A percentile compares a stretch with the other conserved stretches of the same genome.
phyloP scores from a whole-genome alignment of 2,113 vertebrate genomes.

The Bufo gargarizans region DNA sequence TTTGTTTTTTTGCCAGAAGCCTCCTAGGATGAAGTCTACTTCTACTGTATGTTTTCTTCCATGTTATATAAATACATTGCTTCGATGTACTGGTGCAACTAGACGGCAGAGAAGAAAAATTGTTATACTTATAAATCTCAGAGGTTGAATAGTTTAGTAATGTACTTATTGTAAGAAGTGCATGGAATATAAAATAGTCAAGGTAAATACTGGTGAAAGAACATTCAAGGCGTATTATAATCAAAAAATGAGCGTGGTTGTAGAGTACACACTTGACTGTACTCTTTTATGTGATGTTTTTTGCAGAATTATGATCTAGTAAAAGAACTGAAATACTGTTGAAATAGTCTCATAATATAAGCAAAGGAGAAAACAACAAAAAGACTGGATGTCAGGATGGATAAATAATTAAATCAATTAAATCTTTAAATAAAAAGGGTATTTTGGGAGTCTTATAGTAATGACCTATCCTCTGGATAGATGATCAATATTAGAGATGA shows the following conservation, averaged over 20 bases:
- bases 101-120: not conserved
- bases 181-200: not conserved
- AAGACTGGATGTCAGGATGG: not conserved
- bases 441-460: too few relatives aligned
- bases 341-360: not conserved
- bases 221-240: not conserved
- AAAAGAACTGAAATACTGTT: not conserved
- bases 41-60: conserved; percentile 10
- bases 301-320: not conserved
- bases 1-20: conserved; percentile 21
- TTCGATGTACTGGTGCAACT: not conserved
- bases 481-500: too few relatives aligned
- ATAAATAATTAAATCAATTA: not conserved
- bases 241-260: not conserved
- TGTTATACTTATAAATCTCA: conserved; percentile 33
- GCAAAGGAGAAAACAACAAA: not conserved
- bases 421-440: too few relatives aligned
- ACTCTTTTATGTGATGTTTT: not conserved
- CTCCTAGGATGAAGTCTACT: conserved; percentile 25
- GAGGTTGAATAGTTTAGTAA: conserved; percentile 27
- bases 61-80: conserved; percentile 1
- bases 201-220: not conserved
- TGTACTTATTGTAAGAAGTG: conserved; percentile 1
- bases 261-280: not conserved
- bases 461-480: too few relatives aligned